phyloP scores from a whole-genome alignment of 2,888 invertebrate genomes.

The Drosophila quinaria region DNA sequence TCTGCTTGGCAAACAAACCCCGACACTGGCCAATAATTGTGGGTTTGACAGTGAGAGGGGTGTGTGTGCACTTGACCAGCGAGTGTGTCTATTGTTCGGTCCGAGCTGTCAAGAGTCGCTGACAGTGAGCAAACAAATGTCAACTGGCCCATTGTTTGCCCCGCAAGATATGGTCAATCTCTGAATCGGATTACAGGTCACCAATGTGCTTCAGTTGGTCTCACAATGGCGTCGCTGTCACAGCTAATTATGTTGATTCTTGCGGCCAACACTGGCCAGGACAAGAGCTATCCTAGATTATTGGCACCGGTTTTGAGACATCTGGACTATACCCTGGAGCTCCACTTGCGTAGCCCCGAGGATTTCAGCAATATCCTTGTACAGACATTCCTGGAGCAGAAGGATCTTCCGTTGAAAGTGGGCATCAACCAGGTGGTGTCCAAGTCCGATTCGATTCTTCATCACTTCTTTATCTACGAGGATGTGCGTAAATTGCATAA shows the following conservation, averaged over 20 bases:
- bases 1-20: slow-evolving; percentile 47
- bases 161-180: slow-evolving; percentile 45
- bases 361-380: slow-evolving; percentile 58
- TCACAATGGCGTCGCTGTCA: slow-evolving; percentile 50
- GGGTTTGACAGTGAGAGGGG: slow-evolving; percentile 32
- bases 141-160: slow-evolving; percentile 53
- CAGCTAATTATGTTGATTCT: slow-evolving; percentile 62
- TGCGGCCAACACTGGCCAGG: slow-evolving; percentile 18
- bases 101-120: slow-evolving; percentile 45
- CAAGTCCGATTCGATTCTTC: not conserved
- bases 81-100: slow-evolving; percentile 21
- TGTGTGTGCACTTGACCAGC: too few relatives aligned
- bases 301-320: slow-evolving; percentile 50
- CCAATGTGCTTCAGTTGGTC: slow-evolving; percentile 45
- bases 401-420: slow-evolving; percentile 48
- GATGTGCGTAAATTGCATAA: slow-evolving; percentile 21
- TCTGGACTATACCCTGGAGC: slow-evolving; percentile 57
- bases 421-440: not conserved
- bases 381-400: slow-evolving; percentile 62
- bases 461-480: slow-evolving; percentile 52
- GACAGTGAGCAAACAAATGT: slow-evolving; percentile 68
- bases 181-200: slow-evolving; percentile 17
- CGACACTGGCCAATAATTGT: slow-evolving; percentile 68
- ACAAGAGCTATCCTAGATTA: slow-evolving; percentile 21
- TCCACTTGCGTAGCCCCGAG: slow-evolving; percentile 53